Base-by-base conservation (phyloP, 2,113 vertebrate genomes). In the Aythya baeri region DNA sequence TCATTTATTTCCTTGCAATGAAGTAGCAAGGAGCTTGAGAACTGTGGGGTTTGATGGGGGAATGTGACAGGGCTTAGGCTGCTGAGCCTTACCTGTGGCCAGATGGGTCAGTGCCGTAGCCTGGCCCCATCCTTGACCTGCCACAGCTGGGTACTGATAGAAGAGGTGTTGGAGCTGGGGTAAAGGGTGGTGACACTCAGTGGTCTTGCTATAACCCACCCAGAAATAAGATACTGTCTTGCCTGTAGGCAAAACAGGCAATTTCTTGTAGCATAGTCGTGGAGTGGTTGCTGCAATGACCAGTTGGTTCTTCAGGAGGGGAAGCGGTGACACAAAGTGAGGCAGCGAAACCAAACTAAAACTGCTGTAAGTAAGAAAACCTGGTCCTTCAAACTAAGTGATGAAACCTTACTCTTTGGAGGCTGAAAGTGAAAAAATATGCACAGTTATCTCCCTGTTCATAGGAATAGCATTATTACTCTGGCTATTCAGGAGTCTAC, bases 1-100 rank as follows among this genome's bases (percentile, higher is more conserved):
- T 10, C 13, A 12, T 38, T 81, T 67, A 20, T 75, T 88, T 76
- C 61, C 11, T 21, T 46, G 55, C 17, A 61, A 54, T 7, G 13
- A 44, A 43, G 57, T 11, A 84, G 71, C 36, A 66, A 29, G 36
- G 55, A 77, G 34, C 13, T 11, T 7, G 7, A 13, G 58, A 17
- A 31, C 65, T 0, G 0, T 17, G 26, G 38, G 0, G 0, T 21
- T 41, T 68, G 66, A 3, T 0, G 46, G 87, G 62, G 26, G 44
- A 26, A 46, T 6, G 29, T 21, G 52, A 3, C 7, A 23, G 65
- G 26, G 0, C 0, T 8, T 11, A 22, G 3, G 2, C 18, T 52
- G 65, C 46, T 21, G 25, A 65, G 54, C 46, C 34, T 54, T 62
- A 32, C 29, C 54, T 65, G 26, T 0, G 2, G 1, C 18, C 31